Conservation (phyloP, 2,888 invertebrate genomes). For the Melieria picta region DNA sequence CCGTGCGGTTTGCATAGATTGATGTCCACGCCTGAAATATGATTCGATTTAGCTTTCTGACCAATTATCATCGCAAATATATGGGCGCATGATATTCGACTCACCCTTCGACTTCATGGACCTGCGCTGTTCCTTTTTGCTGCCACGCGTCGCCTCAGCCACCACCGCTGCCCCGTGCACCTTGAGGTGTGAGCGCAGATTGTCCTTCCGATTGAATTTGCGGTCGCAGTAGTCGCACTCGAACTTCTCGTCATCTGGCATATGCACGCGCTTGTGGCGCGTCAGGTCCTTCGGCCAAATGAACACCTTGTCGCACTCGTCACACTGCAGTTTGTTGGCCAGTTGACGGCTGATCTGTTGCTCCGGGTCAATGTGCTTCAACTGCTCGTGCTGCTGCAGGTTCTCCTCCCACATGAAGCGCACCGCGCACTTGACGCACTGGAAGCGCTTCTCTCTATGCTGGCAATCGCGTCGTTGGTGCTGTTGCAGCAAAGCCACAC, state of each 20-base stretch:
- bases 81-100: background rate
- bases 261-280: constrained; percentile 74
- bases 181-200: constrained; percentile 71
- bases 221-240: constrained; percentile 71
- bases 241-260: constrained; percentile 68
- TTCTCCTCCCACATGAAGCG: constrained; percentile 60
- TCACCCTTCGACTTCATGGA: constrained; percentile 11
- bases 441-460: constrained; percentile 49
- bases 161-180: constrained; percentile 64
- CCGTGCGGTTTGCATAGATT: constrained; percentile 59
- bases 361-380: constrained; percentile 52
- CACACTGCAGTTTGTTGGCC: constrained; percentile 69
- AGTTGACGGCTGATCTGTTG: constrained; percentile 47
- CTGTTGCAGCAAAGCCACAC: constrained; percentile 67
- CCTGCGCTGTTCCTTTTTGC: constrained; percentile 15
- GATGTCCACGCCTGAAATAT: constrained; percentile 40
- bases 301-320: constrained; percentile 74
- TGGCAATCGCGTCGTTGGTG: constrained; percentile 66
- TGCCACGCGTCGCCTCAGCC: background rate
- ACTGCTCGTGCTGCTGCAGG: constrained; percentile 50
- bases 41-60: background rate
- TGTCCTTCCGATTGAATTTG: constrained; percentile 71
- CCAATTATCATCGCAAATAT: background rate
- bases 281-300: constrained; percentile 73
- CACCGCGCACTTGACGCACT: constrained; percentile 54